Base-by-base conservation (phyloP, 2,888 invertebrate species). In the Itoplectis maculator region DNA sequence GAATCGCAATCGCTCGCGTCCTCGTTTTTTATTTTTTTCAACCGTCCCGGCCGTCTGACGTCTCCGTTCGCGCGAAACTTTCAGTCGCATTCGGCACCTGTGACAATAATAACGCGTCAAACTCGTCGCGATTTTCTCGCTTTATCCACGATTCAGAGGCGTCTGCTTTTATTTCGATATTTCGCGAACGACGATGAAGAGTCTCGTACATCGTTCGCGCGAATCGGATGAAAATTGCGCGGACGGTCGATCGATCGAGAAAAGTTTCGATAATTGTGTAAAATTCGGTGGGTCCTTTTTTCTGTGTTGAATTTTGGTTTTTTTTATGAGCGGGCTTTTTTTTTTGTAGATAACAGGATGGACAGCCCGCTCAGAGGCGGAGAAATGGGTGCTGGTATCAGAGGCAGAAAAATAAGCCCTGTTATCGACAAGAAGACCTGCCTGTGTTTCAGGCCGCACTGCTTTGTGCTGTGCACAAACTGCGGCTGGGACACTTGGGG, bases 401-500 rank as follows among this genome's bases (percentile, higher is more conserved):
- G n/a, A n/a, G n/a, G n/a, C n/a, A n/a, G n/a, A n/a, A n/a, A n/a
- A n/a, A 18, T 15, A 8, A 3, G 18, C 15, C 2, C 11, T 15
- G 18, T 1, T 4, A 7, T 0, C 0, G 9, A 2, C 9, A 8
- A 1, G 2, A 18, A 0, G 15, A 37, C 13, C 42, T 90, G 90
- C 20, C 18, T 87, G 11, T 90, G 90, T 69, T 37, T 66, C 29
- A 84, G 90, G 13, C 86, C 88, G 0, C 82, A 81, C 13, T 37
- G 79, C 4, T 65, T 82, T 5, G 81, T 90, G 0, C 35, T 87
- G 11, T 90, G 90, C 66, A 69, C 63, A 0, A 86, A 86, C 15
- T 90, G 90, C 77, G 90, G 89, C 7, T 83, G 82, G 37, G 47
- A 81, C 0, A 81, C 80, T 8, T 81, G 75, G 51, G 89, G 90